A percentile compares a stretch with the other conserved stretches of the same genome.
Evolutionary conservation across 2,113 vertebrate genomes (phyloP).

Genomic region (Nothoprocta pentlandii): DNA sequence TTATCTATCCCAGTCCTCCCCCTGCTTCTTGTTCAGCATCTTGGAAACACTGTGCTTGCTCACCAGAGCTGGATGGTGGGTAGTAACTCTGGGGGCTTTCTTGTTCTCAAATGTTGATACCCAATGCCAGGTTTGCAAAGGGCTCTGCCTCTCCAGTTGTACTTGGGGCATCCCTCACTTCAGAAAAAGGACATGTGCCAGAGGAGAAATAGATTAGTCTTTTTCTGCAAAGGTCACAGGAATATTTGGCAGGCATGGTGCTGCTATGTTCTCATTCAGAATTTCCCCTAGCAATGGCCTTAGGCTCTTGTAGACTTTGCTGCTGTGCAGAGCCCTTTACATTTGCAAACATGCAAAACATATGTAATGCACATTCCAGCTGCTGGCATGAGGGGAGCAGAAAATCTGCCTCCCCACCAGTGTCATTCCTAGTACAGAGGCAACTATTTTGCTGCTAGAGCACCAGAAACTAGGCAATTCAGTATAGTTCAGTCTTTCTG

Average conservation of each 20-base stretch:
- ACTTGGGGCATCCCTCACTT: slow-evolving; percentile 19
- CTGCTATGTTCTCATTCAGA: background rate
- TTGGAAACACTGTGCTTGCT: background rate
- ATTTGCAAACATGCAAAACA: slow-evolving; percentile 11
- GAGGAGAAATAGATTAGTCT: background rate
- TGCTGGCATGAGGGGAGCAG: background rate
- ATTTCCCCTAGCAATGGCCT: background rate
- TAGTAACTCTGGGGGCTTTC: background rate
- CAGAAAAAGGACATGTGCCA: background rate
- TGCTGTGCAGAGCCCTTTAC: slow-evolving; percentile 10
- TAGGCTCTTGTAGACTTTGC: background rate
- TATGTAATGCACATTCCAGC: background rate
- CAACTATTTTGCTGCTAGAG: no score
- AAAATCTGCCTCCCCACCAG: background rate
- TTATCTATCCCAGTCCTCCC: background rate
- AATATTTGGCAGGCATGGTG: background rate
- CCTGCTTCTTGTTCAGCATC: background rate
- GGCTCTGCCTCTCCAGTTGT: background rate
- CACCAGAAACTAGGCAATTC: accelerated
- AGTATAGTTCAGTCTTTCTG: no score
- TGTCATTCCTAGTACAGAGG: background rate
- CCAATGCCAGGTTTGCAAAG: background rate
- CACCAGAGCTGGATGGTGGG: background rate
- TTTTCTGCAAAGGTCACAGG: slow-evolving; percentile 63
- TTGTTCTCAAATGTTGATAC: background rate